phyloP scores from a whole-genome alignment of 2,888 invertebrate species.

The Neoitamus cyanurus region DNA sequence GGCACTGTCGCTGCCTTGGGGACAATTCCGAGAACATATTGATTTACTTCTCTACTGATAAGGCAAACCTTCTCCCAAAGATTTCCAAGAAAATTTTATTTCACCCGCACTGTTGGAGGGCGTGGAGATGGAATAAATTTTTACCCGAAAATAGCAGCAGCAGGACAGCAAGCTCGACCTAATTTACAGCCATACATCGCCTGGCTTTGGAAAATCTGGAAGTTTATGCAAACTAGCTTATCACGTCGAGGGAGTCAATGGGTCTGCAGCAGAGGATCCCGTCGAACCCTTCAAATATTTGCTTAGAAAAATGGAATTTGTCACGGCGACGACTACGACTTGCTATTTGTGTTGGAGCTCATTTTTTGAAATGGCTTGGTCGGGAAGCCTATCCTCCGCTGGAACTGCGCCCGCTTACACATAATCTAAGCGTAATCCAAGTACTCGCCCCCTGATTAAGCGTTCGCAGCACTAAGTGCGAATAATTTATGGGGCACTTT shows the following conservation, averaged over 20 bases:
- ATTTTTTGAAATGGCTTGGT: neutral
- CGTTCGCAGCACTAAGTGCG: slow-evolving; percentile 5
- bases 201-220: neutral
- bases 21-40: neutral
- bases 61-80: neutral
- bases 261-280: neutral
- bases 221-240: neutral
- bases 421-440: neutral
- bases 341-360: neutral
- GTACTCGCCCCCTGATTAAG: neutral
- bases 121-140: neutral
- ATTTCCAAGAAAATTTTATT: neutral
- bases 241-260: neutral
- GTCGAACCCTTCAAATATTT: neutral
- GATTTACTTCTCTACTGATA: neutral
- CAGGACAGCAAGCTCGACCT: neutral
- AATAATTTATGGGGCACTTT: slow-evolving; percentile 29
- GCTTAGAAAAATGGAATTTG: neutral
- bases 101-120: neutral
- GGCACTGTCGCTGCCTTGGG: neutral
- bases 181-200: neutral
- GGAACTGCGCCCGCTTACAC: neutral
- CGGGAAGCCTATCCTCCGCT: neutral
- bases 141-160: neutral
- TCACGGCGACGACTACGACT: neutral